Evolutionary conservation across 1,140 invertebrate genomes (phyloP), one percentile per base, ranked within the genome.

Genomic region (Pseudoatta argentina): DNA sequence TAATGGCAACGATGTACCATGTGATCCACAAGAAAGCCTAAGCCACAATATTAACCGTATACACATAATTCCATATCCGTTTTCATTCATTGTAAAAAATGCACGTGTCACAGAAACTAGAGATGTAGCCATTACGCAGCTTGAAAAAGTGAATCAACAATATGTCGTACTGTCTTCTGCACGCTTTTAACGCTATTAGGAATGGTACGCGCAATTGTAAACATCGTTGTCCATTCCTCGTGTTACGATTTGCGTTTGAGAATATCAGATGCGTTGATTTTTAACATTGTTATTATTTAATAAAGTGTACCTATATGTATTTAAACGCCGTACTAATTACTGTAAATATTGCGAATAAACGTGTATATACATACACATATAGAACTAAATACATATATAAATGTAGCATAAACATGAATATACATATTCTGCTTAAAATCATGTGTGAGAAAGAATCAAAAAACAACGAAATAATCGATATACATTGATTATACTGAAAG

Each of bases 221-320:
- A 75, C 69, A 63, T 75, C 55, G 55, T 61, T 63, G 79, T 83
- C 39, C 64, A 71, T 44, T 71, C 39, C 39, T 75, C 79, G 27
- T 73, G 39, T 83, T 83, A 83, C 79, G 55, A 83, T 27, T 51
- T 89, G 21, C 76, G 55, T 83, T 83, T 89, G 63, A 86, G 73
- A 86, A 86, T 63, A 75, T 88, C 67, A 67, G 63, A 71, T 85
- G 79, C 83, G 34, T 51, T 61, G 39, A 57, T 91, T 67, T 71
- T 90, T 67, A 85, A 78, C 57, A 86, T 86, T 82, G 87, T 86
- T 91, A 85, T 90, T 89, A 78, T 89, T 86, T 86, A 86, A 91
- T 92, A 93, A 92, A 86, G 71, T 93, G 91, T 93, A 93, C 57
- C 87, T 93, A 92, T 88, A 89, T 93, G 90, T 93, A 93, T 93